Evolutionary conservation across 2,888 invertebrate species (phyloP).

Genomic region (Flexamia atlantica): DNA sequence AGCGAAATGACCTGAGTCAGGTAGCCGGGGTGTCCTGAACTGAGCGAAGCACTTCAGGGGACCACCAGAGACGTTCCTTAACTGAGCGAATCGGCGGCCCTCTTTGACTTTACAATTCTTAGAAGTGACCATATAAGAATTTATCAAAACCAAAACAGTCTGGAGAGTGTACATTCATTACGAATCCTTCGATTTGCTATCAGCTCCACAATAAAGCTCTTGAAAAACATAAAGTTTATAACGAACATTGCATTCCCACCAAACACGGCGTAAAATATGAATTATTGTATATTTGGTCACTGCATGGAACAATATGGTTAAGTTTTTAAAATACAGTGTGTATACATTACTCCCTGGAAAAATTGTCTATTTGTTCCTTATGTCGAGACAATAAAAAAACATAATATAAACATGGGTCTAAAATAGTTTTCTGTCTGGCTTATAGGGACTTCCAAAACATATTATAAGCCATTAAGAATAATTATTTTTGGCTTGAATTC

Average conservation of each 20-base stretch:
- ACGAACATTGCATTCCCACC: too few species aligned
- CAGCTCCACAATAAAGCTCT: too few species aligned
- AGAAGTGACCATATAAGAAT: constrained; percentile 5
- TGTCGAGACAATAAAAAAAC: neutral
- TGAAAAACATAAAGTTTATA: too few species aligned
- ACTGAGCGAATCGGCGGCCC: constrained; percentile 9
- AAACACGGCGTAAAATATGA: too few species aligned
- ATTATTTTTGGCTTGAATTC: constrained; percentile 5
- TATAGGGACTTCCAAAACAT: constrained; percentile 9
- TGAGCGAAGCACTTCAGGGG: constrained; percentile 3
- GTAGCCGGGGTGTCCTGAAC: constrained; percentile 9
- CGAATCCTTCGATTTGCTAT: too few species aligned
- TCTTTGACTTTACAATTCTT: constrained; percentile 4
- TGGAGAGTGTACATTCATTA: neutral
- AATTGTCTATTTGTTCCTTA: too few species aligned
- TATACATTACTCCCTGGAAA: too few species aligned
- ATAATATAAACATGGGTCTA: constrained; percentile 5
- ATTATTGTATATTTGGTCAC: too few species aligned
- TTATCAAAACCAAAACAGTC: constrained; percentile 9
- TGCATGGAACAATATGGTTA: too few species aligned
- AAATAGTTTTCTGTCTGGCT: constrained; percentile 5
- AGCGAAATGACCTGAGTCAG: constrained; percentile 5
- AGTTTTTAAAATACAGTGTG: too few species aligned
- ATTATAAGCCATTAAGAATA: constrained; percentile 9
- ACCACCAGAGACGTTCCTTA: constrained; percentile 9